Percentiles rank a stretch among this genome's conserved stretches.
Conservation (phyloP, 2,797 vertebrate genomes). For the Malurus splendens region DNA sequence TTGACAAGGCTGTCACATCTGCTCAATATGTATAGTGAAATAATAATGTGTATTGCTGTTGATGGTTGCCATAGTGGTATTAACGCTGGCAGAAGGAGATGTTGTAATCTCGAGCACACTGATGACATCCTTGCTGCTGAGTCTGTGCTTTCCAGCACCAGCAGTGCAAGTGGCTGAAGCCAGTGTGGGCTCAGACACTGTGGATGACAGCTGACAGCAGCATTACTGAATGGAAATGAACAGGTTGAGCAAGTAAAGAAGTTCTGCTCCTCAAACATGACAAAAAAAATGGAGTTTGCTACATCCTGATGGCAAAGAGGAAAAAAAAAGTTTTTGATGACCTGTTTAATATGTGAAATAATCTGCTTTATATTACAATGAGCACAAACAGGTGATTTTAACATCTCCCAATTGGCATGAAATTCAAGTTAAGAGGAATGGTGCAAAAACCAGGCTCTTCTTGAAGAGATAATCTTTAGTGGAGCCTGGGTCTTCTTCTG, state of each 20-base stretch:
- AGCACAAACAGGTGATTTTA: not conserved
- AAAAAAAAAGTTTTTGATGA: not conserved
- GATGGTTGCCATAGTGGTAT: slow-evolving; percentile 77
- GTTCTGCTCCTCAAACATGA: not conserved
- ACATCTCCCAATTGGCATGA: not conserved
- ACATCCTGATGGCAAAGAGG: not conserved
- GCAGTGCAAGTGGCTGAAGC: slow-evolving; percentile 33
- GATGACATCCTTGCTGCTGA: slow-evolving; percentile 73
- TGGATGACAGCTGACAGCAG: slow-evolving; percentile 54
- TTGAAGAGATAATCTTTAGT: not conserved
- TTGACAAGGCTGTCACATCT: slow-evolving; percentile 79
- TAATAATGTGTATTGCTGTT: slow-evolving; percentile 71
- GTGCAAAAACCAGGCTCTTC: not conserved
- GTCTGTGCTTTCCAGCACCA: slow-evolving; percentile 60
- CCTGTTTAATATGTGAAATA: not conserved
- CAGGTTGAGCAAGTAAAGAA: not conserved
- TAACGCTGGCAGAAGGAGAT: slow-evolving; percentile 78
- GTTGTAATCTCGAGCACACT: slow-evolving; percentile 66
- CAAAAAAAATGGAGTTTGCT: not conserved
- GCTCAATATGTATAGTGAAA: slow-evolving; percentile 75
- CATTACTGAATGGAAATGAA: slow-evolving; percentile 44
- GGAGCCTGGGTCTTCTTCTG: not conserved
- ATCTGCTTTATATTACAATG: not conserved
- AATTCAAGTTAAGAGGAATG: not conserved
- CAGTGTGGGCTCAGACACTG: slow-evolving; percentile 32